A percentile compares a stretch with the other conserved stretches of the same genome.
Conservation (phyloP, 2,888 invertebrate species). For the Drosophila affinis region DNA sequence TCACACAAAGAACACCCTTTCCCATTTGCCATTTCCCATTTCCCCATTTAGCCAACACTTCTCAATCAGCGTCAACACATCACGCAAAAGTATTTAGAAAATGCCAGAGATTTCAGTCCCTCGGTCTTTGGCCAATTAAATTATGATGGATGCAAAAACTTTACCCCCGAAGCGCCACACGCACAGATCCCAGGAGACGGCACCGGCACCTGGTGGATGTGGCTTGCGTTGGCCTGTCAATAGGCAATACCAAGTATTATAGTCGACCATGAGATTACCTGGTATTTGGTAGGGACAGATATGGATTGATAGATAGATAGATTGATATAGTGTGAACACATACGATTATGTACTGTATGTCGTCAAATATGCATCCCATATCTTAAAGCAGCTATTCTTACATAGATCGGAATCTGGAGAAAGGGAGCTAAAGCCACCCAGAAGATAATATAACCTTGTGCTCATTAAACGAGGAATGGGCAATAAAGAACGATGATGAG, state of each 20-base stretch:
- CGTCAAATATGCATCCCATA: too few relatives aligned
- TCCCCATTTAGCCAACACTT: conserved; percentile 10
- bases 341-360: too few relatives aligned
- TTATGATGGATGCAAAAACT: conserved; percentile 30
- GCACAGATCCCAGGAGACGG: conserved; percentile 18
- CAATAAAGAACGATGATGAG: not conserved
- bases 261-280: not conserved
- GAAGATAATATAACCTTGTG: not conserved
- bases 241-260: conserved; percentile 22
- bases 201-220: conserved; percentile 13
- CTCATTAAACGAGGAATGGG: not conserved
- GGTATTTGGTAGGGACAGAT: not conserved
- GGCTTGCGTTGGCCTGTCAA: conserved; percentile 61
- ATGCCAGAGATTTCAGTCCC: conserved; percentile 23
- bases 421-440: not conserved
- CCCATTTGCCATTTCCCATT: not conserved
- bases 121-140: conserved; percentile 45
- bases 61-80: conserved; percentile 23
- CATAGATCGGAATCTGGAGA: not conserved
- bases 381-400: not conserved
- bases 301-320: too few relatives aligned
- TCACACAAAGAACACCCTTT: not conserved
- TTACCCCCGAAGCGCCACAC: conserved; percentile 52
- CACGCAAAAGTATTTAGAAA: conserved; percentile 55
- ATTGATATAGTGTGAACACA: not conserved